Evolutionary conservation across 1,140 invertebrate species (phyloP).

Genomic region (Maconellicoccus hirsutus): DNA sequence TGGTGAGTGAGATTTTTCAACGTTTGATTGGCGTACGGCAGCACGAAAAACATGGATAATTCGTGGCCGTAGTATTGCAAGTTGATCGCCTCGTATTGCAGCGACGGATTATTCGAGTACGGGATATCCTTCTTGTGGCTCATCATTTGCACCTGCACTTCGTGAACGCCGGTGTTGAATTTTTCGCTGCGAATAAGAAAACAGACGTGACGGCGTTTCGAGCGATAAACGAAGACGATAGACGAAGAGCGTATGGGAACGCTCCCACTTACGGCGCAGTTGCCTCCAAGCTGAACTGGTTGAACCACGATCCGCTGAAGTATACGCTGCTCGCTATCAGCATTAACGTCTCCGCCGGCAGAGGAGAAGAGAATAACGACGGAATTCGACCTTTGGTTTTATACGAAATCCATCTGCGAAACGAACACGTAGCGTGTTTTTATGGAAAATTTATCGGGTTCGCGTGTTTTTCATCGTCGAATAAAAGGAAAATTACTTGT

Average conservation of each 20-base stretch:
- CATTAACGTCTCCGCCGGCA: background rate
- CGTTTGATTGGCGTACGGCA: conserved; percentile 9
- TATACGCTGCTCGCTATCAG: background rate
- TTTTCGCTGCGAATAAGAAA: background rate
- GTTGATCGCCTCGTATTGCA: background rate
- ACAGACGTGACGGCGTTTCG: background rate
- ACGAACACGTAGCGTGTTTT: background rate
- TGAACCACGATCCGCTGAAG: background rate
- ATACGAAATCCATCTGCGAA: background rate
- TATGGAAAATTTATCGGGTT: too few relatives aligned
- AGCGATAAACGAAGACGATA: too few relatives aligned
- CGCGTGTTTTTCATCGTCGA: too few relatives aligned
- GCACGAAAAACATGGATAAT: background rate
- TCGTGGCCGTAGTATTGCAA: background rate
- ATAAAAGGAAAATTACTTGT: too few relatives aligned
- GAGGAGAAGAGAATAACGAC: background rate
- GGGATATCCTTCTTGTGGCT: background rate
- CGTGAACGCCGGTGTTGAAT: conserved; percentile 10
- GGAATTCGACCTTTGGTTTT: conserved; percentile 17
- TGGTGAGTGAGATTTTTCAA: background rate
- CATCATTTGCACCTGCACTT: background rate
- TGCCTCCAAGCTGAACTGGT: background rate
- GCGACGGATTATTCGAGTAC: background rate
- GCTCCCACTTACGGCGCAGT: background rate
- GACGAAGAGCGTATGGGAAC: too few relatives aligned